These are phyloP conservation scores for Oreocharis arfaki DNA, from an alignment of 2,113 vertebrate genomes.

Conservation along the genomic window DNA sequence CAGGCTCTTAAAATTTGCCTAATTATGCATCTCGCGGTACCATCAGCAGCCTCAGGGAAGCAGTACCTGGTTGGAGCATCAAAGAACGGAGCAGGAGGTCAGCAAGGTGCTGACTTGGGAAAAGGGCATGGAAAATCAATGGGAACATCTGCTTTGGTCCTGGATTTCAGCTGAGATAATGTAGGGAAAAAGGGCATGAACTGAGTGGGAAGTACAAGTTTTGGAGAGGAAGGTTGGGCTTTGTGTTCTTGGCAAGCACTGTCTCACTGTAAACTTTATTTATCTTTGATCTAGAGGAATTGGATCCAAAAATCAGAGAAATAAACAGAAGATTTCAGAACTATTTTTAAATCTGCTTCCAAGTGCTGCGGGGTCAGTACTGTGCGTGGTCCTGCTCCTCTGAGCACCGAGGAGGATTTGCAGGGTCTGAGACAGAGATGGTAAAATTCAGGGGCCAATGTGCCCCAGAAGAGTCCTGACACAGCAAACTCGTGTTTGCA, in stretches of 20 bases:
- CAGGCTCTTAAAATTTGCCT: background rate
- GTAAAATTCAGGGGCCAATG: background rate
- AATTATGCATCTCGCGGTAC: background rate
- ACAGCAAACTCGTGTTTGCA: background rate
- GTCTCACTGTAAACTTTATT: background rate
- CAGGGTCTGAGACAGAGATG: background rate
- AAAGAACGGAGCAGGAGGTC: background rate
- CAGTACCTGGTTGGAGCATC: background rate
- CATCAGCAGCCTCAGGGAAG: background rate
- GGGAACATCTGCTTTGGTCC: background rate
- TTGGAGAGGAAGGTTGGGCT: background rate
- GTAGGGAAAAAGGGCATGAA: background rate
- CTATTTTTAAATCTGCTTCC: background rate
- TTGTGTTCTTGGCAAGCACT: background rate
- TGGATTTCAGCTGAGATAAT: background rate
- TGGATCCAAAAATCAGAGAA: conserved; percentile 14
- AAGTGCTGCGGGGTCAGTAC: background rate
- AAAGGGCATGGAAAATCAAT: background rate
- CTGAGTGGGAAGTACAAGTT: background rate
- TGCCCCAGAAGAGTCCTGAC: background rate
- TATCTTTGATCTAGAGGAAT: background rate
- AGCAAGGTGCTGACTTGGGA: background rate
- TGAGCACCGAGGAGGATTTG: background rate
- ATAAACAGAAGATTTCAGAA: background rate
- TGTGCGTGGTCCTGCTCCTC: background rate